These are phyloP conservation scores for Buceros bicornis DNA, from an alignment of 2,797 vertebrate species.

Conservation along the genomic window DNA sequence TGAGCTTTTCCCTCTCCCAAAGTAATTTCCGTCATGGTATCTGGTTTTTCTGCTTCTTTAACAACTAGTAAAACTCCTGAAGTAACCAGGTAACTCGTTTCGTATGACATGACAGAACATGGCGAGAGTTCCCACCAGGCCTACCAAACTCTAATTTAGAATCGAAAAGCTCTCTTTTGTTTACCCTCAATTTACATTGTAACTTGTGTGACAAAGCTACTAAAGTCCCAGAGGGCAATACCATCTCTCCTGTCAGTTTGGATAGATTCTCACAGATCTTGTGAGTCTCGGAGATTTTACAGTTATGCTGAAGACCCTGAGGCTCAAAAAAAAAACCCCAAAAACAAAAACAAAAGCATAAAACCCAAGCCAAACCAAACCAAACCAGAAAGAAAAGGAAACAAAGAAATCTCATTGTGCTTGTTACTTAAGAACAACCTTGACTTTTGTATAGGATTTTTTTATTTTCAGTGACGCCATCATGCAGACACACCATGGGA, in stretches of 20 bases:
- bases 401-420: neutral
- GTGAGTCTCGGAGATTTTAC: neutral
- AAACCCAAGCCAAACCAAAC: no score
- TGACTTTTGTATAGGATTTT: neutral
- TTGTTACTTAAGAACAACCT: neutral
- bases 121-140: neutral
- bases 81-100: neutral
- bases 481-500: neutral
- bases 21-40: neutral
- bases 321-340: neutral
- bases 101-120: neutral
- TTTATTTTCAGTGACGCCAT: neutral
- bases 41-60: neutral
- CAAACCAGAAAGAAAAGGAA: neutral
- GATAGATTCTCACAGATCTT: neutral
- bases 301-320: neutral
- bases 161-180: neutral
- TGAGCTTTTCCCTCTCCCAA: neutral
- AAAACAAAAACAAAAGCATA: no score
- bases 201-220: neutral
- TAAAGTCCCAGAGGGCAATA: neutral
- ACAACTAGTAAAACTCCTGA: neutral
- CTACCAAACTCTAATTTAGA: neutral
- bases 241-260: neutral
- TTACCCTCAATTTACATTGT: constrained; percentile 3